Evolutionary conservation across 2,113 vertebrate species (phyloP).

Genomic region (Ceuthmochares aereus): DNA sequence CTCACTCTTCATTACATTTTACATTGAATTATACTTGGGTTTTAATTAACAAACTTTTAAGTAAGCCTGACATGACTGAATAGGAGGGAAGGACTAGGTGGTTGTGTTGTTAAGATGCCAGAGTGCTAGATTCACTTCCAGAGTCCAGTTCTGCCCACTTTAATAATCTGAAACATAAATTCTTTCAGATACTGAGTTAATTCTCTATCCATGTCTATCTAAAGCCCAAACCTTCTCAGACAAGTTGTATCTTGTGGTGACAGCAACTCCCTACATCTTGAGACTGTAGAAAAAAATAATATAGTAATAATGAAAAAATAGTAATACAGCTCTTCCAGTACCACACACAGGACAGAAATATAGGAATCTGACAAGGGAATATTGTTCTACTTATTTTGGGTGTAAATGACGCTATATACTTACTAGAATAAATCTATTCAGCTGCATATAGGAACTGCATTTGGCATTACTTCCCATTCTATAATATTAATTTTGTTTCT

Average conservation of each 20-base stretch:
- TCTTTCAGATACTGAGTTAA: not conserved
- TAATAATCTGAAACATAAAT: not conserved
- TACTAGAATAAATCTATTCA: not conserved
- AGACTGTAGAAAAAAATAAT: not conserved
- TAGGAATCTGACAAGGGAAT: not conserved
- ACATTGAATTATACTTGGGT: not conserved
- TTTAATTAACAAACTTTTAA: not conserved
- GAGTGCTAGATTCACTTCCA: not conserved
- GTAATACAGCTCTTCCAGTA: not conserved
- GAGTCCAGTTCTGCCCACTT: not conserved
- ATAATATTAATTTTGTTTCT: not conserved
- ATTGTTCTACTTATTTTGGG: not conserved
- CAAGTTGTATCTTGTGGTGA: not conserved
- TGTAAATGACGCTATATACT: not conserved
- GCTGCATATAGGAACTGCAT: not conserved
- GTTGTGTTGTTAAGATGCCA: not conserved
- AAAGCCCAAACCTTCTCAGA: not conserved
- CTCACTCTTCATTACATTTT: not conserved
- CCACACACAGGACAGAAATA: not conserved
- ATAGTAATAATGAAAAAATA: not conserved
- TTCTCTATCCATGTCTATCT: not conserved
- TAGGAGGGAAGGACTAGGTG: not conserved
- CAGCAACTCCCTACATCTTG: not conserved
- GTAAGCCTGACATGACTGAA: fast-evolving
- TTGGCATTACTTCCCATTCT: not conserved